Percentiles rank a stretch among this genome's conserved stretches.
These are phyloP conservation scores for Saxidomus purpurata DNA, from an alignment of 1,140 invertebrate species.

Conservation along the genomic window DNA sequence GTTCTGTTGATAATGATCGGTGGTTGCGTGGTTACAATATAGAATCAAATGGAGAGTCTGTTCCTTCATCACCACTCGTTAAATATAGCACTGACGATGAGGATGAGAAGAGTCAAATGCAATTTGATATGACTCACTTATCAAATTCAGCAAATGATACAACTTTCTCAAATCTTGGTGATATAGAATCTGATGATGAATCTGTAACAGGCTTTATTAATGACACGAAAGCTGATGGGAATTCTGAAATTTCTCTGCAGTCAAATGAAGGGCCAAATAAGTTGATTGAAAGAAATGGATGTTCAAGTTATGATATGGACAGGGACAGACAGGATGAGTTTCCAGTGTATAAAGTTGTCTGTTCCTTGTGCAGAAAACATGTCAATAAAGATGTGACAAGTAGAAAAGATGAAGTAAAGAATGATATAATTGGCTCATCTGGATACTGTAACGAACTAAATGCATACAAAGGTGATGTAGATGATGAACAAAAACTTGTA, in stretches of 20 bases:
- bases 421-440: background rate
- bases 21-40: background rate
- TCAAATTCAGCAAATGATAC: background rate
- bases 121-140: background rate
- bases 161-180: background rate
- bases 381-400: background rate
- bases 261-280: no score
- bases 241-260: no score
- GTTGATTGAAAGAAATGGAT: no score
- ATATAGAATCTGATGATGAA: background rate
- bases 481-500: no score
- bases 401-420: background rate
- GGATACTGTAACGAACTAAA: no score
- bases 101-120: background rate
- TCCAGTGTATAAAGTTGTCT: background rate
- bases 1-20: background rate
- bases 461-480: no score
- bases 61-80: background rate
- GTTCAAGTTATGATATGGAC: background rate
- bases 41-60: background rate
- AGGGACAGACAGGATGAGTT: background rate
- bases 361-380: background rate
- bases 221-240: background rate
- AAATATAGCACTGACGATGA: conserved; percentile 2
- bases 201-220: background rate